Base-by-base conservation (phyloP, 2,113 vertebrate genomes). In the Dolichotis patagonum region DNA sequence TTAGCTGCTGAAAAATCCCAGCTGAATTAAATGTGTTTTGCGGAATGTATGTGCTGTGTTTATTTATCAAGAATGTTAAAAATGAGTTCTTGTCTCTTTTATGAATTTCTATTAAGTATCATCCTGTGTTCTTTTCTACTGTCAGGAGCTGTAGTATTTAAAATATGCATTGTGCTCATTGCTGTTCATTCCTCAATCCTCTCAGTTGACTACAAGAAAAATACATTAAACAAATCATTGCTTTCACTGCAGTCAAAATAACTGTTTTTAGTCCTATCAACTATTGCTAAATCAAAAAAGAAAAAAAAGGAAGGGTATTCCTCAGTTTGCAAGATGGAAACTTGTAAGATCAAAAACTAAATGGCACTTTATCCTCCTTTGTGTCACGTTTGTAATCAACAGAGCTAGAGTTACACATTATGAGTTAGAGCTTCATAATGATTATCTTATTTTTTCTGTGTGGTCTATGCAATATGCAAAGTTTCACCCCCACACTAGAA, bases 201-300 rank as follows among this genome's bases (percentile, higher is more conserved):
- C 12, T 82, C 1, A 0, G 30, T 94, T 94, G 96, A 75, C 19
- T 58, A 85, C 2, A 77, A 16, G 60, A 71, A 94, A 97, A 95
- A 43, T 41, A 28, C 6, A 87, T 93, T 96, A 95, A 96, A 96
- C 54, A 93, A 96, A 92, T 85, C 58, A 96, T 88, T 96, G 46
- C 12, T 82, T 97, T 91, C 56, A 56, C 81, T 78, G 46, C 62
- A 19, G 52, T 54, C 3, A 20, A 52, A 92, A 93, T 12, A 92
- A 1, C 16, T 83, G 30, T n/a, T 94, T 81, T 9, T 56, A 92
- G 30, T 90, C 88, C 85, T 43, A 88, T 88, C 43, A 96, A 88
- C 86, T 88, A 77, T 41, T 16, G 67, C 90, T 94, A 95, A 96
- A 83, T 75, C 12, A 97, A 91, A 95, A 97, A 88, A 96, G 88